These are phyloP conservation scores for Trichogramma dendrolimi DNA, from an alignment of 2,888 invertebrate genomes.

Conservation along the genomic window DNA sequence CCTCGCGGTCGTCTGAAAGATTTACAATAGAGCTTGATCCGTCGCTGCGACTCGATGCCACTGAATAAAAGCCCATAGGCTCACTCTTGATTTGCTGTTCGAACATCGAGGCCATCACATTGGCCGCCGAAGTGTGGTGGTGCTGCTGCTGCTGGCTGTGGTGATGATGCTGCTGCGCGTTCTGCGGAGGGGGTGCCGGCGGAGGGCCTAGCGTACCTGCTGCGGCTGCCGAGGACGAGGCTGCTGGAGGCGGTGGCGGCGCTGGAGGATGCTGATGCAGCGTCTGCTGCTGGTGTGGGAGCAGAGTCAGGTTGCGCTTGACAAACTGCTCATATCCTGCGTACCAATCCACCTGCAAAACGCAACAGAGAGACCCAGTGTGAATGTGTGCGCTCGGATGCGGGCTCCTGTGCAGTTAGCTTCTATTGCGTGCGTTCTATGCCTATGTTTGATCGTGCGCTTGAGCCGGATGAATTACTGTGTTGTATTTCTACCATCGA, in stretches of 20 bases:
- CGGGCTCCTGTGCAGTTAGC: too few relatives aligned
- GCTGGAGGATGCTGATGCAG: constrained; percentile 32
- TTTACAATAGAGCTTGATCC: constrained; percentile 51
- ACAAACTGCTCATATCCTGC: constrained; percentile 54
- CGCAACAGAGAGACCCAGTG: constrained; percentile 1
- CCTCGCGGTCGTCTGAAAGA: constrained; percentile 49
- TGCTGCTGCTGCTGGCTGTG: constrained; percentile 38
- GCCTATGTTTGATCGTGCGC: too few relatives aligned
- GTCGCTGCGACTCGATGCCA: constrained; percentile 50
- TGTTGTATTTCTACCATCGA: too few relatives aligned
- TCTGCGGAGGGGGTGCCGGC: constrained; percentile 39
- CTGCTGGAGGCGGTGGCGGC: constrained; percentile 36
- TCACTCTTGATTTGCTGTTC: constrained; percentile 69
- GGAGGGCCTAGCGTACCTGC: constrained; percentile 41
- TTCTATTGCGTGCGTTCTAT: too few relatives aligned
- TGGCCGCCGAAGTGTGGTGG: constrained; percentile 39
- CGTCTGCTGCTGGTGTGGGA: constrained; percentile 47
- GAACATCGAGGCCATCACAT: constrained; percentile 59
- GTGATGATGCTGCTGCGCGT: constrained; percentile 33
- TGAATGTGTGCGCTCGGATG: too few relatives aligned
- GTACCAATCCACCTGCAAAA: constrained; percentile 52
- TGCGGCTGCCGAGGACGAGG: constrained; percentile 33
- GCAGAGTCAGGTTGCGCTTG: constrained; percentile 54
- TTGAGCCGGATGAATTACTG: too few relatives aligned
- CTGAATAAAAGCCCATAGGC: constrained; percentile 62